phyloP scores from a whole-genome alignment of 2,113 vertebrate genomes.

The Sakesphorus luctuosus region DNA sequence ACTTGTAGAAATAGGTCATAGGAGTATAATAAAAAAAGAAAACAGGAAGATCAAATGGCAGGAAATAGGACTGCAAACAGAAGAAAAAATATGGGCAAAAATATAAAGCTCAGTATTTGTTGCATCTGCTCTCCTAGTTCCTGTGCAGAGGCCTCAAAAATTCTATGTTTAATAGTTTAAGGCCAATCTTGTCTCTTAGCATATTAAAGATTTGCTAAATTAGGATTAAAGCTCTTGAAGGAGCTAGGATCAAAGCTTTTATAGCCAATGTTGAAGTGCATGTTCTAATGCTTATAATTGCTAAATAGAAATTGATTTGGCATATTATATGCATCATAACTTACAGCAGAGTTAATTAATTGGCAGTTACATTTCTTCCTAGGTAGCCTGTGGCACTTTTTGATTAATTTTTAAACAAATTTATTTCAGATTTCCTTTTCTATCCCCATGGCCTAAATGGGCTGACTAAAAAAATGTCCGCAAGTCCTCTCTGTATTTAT shows the following conservation, averaged over 20 bases:
- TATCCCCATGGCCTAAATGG: background rate
- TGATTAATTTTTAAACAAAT: slow-evolving; percentile 64
- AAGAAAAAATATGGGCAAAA: slow-evolving; percentile 13
- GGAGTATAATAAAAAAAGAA: background rate
- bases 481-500: background rate
- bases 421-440: background rate
- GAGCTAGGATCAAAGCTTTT: slow-evolving; percentile 61
- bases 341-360: slow-evolving; percentile 69
- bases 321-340: slow-evolving; percentile 57
- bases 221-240: slow-evolving; percentile 50
- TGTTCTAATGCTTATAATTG: slow-evolving; percentile 57
- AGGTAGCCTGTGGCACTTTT: slow-evolving; percentile 34
- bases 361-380: slow-evolving; percentile 51
- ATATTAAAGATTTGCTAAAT: slow-evolving; percentile 56
- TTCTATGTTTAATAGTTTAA: slow-evolving; percentile 41
- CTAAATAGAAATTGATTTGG: slow-evolving; percentile 50
- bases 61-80: background rate
- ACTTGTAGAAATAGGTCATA: slow-evolving; percentile 16
- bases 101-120: background rate
- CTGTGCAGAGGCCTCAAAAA: slow-evolving; percentile 30
- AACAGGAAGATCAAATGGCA: background rate
- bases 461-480: background rate
- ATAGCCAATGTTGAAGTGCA: slow-evolving; percentile 15
- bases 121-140: background rate
- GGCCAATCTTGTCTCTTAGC: slow-evolving; percentile 40